Evolutionary conservation across 2,888 invertebrate genomes (phyloP).

Genomic region (Morpho helenor): DNA sequence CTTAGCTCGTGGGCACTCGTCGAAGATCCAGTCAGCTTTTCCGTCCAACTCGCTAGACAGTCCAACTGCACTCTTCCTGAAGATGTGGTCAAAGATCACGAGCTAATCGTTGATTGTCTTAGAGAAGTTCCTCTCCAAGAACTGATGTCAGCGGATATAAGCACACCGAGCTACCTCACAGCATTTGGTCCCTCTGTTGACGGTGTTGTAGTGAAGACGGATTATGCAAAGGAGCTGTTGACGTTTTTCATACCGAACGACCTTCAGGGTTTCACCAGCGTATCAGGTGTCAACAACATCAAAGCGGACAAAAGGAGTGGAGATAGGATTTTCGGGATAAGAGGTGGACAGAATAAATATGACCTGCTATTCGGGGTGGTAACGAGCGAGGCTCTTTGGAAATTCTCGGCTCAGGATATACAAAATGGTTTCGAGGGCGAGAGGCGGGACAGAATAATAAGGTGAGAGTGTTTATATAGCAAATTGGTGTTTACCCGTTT

Average conservation of each 20-base stretch:
- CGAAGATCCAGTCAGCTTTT: slow-evolving; percentile 91
- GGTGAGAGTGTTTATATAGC: slow-evolving; percentile 70
- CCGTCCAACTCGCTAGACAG: slow-evolving; percentile 88
- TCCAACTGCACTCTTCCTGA: slow-evolving; percentile 91
- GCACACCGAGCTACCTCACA: slow-evolving; percentile 89
- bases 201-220: slow-evolving; percentile 94
- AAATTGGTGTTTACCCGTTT: slow-evolving; percentile 56
- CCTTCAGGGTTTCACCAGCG: slow-evolving; percentile 81
- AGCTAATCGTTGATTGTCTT: slow-evolving; percentile 90
- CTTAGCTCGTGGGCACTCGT: slow-evolving; percentile 94
- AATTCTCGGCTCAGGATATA: slow-evolving; percentile 91
- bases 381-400: slow-evolving; percentile 94
- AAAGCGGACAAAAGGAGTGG: slow-evolving; percentile 82
- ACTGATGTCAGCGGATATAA: slow-evolving; percentile 86
- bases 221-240: slow-evolving; percentile 89
- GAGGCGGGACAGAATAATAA: slow-evolving; percentile 90
- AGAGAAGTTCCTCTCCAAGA: slow-evolving; percentile 87
- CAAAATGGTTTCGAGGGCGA: slow-evolving; percentile 94
- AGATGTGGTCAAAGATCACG: slow-evolving; percentile 90
- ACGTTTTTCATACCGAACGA: slow-evolving; percentile 85
- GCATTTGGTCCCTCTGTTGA: slow-evolving; percentile 97
- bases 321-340: slow-evolving; percentile 79
- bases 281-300: slow-evolving; percentile 76
- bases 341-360: slow-evolving; percentile 83
- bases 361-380: slow-evolving; percentile 95